A percentile compares a stretch with the other conserved stretches of the same genome.
These are phyloP conservation scores for Xiphophorus couchianus DNA, from an alignment of 2,113 vertebrate species.

Conservation along the genomic window DNA sequence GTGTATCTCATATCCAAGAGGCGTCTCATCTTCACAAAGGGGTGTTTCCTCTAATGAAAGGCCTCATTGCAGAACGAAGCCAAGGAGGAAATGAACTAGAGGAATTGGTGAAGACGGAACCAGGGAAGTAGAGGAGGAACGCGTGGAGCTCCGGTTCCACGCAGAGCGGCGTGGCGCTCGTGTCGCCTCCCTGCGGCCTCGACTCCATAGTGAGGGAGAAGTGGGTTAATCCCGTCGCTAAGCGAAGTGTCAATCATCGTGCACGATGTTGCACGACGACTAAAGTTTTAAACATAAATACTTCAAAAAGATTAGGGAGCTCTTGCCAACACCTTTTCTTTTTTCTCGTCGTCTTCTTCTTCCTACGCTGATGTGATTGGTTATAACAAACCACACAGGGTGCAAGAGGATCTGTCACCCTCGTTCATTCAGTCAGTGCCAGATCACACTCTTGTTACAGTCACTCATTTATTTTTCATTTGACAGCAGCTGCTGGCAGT, in stretches of 20 bases:
- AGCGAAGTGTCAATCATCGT: slow-evolving; percentile 22
- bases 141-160: slow-evolving; percentile 20
- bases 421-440: background rate
- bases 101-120: background rate
- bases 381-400: slow-evolving; percentile 6
- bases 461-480: slow-evolving; percentile 43
- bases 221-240: slow-evolving; percentile 52
- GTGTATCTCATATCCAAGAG: slow-evolving; percentile 34
- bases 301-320: background rate
- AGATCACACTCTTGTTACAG: slow-evolving; percentile 29
- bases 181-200: slow-evolving; percentile 59
- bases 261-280: slow-evolving; percentile 9
- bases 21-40: slow-evolving; percentile 38
- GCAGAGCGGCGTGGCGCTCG: slow-evolving; percentile 24
- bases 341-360: background rate
- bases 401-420: slow-evolving; percentile 1
- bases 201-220: slow-evolving; percentile 24
- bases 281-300: slow-evolving; percentile 11
- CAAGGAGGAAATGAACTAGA: slow-evolving; percentile 35
- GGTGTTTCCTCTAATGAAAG: slow-evolving; percentile 35
- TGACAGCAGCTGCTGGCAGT: slow-evolving; percentile 37
- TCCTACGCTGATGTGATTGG: background rate
- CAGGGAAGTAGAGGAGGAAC: background rate
- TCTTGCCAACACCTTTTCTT: background rate
- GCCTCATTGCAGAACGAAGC: background rate